Evolutionary conservation across 2,113 vertebrate species (phyloP).

Genomic region (Ploceus nigricollis): DNA sequence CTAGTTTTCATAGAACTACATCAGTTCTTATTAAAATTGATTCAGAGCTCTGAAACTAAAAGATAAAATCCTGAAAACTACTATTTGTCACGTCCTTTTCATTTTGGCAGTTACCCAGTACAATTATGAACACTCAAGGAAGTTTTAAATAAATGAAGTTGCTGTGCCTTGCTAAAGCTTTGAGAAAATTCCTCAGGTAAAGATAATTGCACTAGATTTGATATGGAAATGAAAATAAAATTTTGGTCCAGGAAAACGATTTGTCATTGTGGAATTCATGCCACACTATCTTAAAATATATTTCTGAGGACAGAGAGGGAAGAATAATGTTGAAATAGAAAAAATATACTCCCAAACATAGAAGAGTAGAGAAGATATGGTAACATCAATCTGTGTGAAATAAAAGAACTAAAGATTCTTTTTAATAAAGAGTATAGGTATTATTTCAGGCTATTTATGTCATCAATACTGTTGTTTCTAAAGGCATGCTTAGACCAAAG

Average conservation of each 20-base stretch:
- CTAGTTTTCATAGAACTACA: accelerated
- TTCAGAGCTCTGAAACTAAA: not conserved
- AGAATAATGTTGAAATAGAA: not conserved
- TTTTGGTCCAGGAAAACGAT: not conserved
- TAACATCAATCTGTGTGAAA: not conserved
- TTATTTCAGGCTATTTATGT: not conserved
- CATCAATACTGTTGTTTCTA: not conserved
- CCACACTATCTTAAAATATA: not conserved
- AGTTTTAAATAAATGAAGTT: not conserved
- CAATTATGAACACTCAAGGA: not conserved
- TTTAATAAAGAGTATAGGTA: not conserved
- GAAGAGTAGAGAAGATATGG: not conserved
- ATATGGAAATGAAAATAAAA: not conserved
- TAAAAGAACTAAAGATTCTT: not conserved
- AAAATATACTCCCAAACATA: not conserved
- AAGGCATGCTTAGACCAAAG: not conserved
- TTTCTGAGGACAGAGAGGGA: not conserved
- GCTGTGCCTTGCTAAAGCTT: not conserved
- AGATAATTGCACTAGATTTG: not conserved
- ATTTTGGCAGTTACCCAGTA: not conserved
- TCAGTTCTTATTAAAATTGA: not conserved
- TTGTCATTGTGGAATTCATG: not conserved
- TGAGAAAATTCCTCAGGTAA: not conserved
- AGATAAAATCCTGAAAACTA: not conserved
- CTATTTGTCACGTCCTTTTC: not conserved